phyloP scores from a whole-genome alignment of 2,797 vertebrate species.

The Gambelia wislizenii region DNA sequence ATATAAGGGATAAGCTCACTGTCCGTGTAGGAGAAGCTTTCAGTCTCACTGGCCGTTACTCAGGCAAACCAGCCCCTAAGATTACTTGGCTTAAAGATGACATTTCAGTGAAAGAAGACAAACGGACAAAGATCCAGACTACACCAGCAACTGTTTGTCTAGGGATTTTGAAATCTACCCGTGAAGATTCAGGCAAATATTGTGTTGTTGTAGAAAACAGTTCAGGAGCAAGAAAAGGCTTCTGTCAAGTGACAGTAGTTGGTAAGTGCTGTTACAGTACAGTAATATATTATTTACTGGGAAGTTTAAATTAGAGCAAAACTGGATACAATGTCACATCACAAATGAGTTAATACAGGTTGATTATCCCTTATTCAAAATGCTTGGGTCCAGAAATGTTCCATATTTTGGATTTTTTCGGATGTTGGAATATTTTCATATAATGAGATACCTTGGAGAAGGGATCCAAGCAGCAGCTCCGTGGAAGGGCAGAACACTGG shows the following conservation, averaged over 20 bases:
- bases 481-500: neutral
- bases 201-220: slow-evolving; percentile 94
- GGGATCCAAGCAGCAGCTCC: neutral
- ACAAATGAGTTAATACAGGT: slow-evolving; percentile 24
- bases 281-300: neutral
- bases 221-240: slow-evolving; percentile 93
- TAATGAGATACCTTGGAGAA: too few species aligned
- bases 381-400: too few species aligned
- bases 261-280: slow-evolving; percentile 83
- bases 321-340: neutral
- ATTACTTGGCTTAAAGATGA: slow-evolving; percentile 92
- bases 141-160: slow-evolving; percentile 89
- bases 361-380: too few species aligned
- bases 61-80: slow-evolving; percentile 94
- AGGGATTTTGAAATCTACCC: slow-evolving; percentile 89
- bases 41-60: slow-evolving; percentile 91
- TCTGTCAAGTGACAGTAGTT: slow-evolving; percentile 92
- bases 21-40: slow-evolving; percentile 93
- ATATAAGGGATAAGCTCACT: slow-evolving; percentile 95
- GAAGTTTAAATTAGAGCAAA: neutral
- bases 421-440: too few species aligned
- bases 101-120: slow-evolving; percentile 87
- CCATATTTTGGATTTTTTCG: too few species aligned
- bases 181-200: slow-evolving; percentile 94
- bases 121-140: slow-evolving; percentile 89